These are phyloP conservation scores for Noturus placidus DNA, from an alignment of 2,113 vertebrate species.

Conservation along the genomic window DNA sequence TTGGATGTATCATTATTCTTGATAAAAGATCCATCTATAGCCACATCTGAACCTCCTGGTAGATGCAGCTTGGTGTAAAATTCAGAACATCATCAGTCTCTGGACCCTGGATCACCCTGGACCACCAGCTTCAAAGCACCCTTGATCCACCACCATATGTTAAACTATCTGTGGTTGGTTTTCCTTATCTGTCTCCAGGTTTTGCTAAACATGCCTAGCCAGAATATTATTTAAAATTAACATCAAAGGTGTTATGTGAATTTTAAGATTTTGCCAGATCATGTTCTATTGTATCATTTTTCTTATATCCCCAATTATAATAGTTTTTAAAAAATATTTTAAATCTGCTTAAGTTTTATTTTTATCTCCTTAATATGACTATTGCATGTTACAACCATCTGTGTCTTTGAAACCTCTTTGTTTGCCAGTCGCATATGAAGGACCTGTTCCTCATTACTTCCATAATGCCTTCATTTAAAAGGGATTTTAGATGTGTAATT, in stretches of 20 bases:
- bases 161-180: background rate
- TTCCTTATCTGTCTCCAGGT: background rate
- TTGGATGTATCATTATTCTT: background rate
- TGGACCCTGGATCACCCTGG: background rate
- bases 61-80: background rate
- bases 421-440: background rate
- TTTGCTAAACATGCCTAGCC: background rate
- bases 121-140: background rate
- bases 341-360: background rate
- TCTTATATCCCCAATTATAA: background rate
- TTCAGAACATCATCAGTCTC: background rate
- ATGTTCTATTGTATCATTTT: background rate
- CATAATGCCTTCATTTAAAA: background rate
- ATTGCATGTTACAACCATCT: background rate
- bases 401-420: background rate
- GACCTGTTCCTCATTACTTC: conserved; percentile 4
- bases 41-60: background rate
- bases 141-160: background rate
- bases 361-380: background rate
- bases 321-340: background rate
- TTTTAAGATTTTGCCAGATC: background rate
- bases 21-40: background rate
- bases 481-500: conserved; percentile 5
- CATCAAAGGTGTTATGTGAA: background rate
- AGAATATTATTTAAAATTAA: too few relatives aligned